Base-by-base conservation (phyloP, 2,888 invertebrate species). In the Blera fallax region DNA sequence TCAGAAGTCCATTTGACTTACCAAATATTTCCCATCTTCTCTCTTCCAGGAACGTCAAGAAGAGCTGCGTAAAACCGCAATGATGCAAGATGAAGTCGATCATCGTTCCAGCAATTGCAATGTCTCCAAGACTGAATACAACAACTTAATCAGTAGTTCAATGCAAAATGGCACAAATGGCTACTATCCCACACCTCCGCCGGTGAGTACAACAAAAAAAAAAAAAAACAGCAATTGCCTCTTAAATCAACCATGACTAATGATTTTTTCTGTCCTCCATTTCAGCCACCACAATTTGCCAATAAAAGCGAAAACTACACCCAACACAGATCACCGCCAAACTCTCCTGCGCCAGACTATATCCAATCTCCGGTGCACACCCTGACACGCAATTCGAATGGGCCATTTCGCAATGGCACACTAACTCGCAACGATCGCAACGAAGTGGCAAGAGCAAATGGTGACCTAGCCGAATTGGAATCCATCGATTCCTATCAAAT, bases 401-500 rank as follows among this genome's bases (percentile, higher is more conserved):
- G 77, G 40, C 82, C 76, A 64, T 79, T 50, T 67, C 77, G 80
- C 72, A 87, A 88, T 62, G 87, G 87, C 50, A 85, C 87, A 67
- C 56, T 88, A 72, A 87, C 83, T 40, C 87, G 87, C 40, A 64
- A 58, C 43, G 43, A 87, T 34, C 73, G 77, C 52, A 64, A 67
- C 34, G 88, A 88, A 88, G 79, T 87, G 10, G 88, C 88, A 74
- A 92, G 91, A 81, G 88, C 89, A 6, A 90, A 89, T 81, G 92
- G 91, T 58, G 95, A 85, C 82, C 93, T 94, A 37, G 96, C 95
- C 10, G 96, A 96, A 91, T 94, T 96, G 93, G 95, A 96, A 89
- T 96, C 96, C 21, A 92, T 96, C 88, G 96, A 96, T 90, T 96
- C 96, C 4, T 96, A 95, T 91, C 95, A 95, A 89, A 90, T 96